phyloP scores from a whole-genome alignment of 2,797 vertebrate genomes.

The Mormyrus proboscirostris region DNA sequence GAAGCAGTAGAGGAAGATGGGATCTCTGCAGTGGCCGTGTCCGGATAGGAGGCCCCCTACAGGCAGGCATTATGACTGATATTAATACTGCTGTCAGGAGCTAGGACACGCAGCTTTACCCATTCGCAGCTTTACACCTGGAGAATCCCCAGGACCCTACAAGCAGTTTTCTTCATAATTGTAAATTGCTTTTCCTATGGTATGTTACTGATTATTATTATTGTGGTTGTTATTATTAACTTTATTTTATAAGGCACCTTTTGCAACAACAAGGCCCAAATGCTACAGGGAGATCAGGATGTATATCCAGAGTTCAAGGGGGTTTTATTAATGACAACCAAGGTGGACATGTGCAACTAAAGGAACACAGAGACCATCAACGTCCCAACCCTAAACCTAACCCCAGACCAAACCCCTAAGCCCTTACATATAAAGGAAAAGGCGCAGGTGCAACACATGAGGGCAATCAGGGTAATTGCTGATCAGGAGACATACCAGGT shows the following conservation, averaged over 20 bases:
- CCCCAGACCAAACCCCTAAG: not conserved
- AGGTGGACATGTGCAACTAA: not conserved
- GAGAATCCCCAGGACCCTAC: not conserved
- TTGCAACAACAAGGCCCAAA: not conserved
- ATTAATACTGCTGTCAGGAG: constrained; percentile 37
- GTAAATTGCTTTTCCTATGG: not conserved
- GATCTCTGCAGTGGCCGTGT: constrained; percentile 44
- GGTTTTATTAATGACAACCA: not conserved
- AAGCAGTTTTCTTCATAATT: not conserved
- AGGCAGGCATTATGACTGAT: constrained; percentile 47
- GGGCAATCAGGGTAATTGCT: not conserved
- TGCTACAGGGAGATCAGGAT: not conserved
- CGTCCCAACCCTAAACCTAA: not conserved
- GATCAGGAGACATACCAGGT: not conserved
- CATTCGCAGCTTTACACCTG: constrained; percentile 9
- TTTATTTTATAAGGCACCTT: not conserved
- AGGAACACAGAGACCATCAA: not conserved
- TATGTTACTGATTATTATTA: not conserved
- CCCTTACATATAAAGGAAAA: not conserved
- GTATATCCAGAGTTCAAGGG: not conserved
- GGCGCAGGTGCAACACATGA: not conserved
- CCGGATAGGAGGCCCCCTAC: constrained; percentile 36
- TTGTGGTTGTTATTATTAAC: not conserved
- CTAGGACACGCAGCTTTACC: constrained; percentile 9
- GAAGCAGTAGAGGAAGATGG: constrained; percentile 50